Evolutionary conservation across 2,113 vertebrate genomes (phyloP).

Genomic region (Psilopogon haemacephalus): DNA sequence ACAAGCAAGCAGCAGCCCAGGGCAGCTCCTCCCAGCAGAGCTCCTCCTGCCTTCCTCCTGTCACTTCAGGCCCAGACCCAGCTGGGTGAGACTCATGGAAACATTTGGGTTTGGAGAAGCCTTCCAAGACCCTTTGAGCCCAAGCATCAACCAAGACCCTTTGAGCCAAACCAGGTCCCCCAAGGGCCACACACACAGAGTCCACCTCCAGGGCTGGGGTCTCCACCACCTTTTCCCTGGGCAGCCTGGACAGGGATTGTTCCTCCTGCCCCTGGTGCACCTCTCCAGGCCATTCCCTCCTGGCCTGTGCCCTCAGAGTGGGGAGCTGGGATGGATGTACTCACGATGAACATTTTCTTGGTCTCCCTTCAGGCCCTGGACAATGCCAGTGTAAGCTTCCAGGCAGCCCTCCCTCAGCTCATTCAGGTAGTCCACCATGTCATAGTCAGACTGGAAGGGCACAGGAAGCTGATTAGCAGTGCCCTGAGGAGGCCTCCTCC

Average conservation of each 20-base stretch:
- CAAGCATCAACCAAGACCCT: too few relatives aligned
- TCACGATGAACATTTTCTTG: constrained; percentile 99
- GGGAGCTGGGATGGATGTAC: constrained; percentile 41
- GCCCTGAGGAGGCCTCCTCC: fast-evolving
- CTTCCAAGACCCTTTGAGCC: too few relatives aligned
- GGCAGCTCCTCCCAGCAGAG: neutral
- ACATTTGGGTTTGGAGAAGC: too few relatives aligned
- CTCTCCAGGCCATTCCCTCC: too few relatives aligned
- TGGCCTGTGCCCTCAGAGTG: too few relatives aligned
- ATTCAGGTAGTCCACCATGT: constrained; percentile 99
- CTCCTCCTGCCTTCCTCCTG: neutral
- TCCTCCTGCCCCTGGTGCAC: too few relatives aligned
- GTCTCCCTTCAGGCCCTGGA: constrained; percentile 97
- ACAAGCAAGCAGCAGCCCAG: neutral
- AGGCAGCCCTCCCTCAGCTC: constrained; percentile 95
- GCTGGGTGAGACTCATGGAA: too few relatives aligned
- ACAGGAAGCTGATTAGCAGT: neutral
- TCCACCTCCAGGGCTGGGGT: too few relatives aligned
- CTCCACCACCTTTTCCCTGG: too few relatives aligned
- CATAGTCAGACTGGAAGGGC: constrained; percentile 89
- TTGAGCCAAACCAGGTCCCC: too few relatives aligned
- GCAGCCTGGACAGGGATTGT: too few relatives aligned
- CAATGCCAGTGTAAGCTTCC: constrained; percentile 97
- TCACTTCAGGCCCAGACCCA: neutral
- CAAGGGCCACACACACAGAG: too few relatives aligned